Conservation (phyloP, 2,888 invertebrate species). For the Hetaerina titia region DNA sequence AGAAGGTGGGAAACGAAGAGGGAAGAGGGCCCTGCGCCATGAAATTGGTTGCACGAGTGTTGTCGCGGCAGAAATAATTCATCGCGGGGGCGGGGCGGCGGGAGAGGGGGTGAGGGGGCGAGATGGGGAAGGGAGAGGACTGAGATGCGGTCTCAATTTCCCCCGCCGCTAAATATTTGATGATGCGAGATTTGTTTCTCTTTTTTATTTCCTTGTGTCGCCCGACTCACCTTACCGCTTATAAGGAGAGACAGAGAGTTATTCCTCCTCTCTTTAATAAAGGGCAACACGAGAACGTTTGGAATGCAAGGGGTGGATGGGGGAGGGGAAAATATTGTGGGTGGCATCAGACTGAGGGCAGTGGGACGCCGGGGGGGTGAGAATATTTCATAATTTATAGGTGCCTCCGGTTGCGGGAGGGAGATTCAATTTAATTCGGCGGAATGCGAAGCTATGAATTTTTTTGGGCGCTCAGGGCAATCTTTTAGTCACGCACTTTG, state of each 20-base stretch:
- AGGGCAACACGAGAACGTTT: background rate
- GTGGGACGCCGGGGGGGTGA: background rate
- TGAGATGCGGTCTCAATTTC: conserved; percentile 18
- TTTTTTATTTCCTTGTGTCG: background rate
- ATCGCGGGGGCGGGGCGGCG: background rate
- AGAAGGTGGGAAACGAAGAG: background rate
- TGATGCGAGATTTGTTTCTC: background rate
- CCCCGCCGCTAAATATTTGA: conserved; percentile 20
- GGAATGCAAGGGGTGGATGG: background rate
- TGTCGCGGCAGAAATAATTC: conserved; percentile 17
- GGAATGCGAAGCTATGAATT: conserved; percentile 22
- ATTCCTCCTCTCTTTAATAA: background rate
- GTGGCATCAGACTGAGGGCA: background rate
- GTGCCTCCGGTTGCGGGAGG: background rate
- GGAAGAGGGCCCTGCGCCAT: background rate
- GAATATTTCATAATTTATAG: background rate
- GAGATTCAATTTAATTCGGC: conserved; percentile 24
- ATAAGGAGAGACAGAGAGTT: conserved; percentile 18
- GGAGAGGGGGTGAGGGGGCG: background rate
- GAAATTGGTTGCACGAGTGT: background rate
- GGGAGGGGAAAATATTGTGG: background rate
- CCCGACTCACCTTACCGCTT: background rate
- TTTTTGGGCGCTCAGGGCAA: background rate
- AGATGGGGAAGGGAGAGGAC: background rate
- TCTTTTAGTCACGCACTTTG: background rate